A percentile compares a stretch with the other conserved stretches of the same genome.
phyloP scores from a whole-genome alignment of 92 coral and sea anemone genomes.

The Blastomussa wellsi region DNA sequence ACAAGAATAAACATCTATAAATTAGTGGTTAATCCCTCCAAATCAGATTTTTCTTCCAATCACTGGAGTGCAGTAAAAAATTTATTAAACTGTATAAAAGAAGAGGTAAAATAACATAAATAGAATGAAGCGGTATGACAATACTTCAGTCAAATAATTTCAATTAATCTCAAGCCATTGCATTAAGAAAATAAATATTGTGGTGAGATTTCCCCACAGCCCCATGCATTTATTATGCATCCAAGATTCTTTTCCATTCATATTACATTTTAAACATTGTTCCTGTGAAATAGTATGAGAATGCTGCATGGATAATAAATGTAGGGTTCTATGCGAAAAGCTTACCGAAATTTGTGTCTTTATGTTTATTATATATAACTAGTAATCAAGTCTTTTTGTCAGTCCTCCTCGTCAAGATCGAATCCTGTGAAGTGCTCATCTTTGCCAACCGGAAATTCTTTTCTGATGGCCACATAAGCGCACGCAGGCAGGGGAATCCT shows the following conservation, averaged over 20 bases:
- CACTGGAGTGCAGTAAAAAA: not conserved
- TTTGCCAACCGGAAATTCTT: constrained; percentile 29
- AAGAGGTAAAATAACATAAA: no score
- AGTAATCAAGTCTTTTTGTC: not conserved
- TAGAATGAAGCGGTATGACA: not conserved
- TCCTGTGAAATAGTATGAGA: not conserved
- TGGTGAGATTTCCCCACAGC: no score
- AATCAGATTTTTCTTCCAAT: not conserved
- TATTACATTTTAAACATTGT: not conserved
- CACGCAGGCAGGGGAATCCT: constrained; percentile 63
- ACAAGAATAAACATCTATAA: not conserved
- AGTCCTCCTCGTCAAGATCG: constrained; percentile 38
- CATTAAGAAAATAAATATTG: no score
- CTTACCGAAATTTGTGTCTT: not conserved
- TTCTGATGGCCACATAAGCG: constrained; percentile 49
- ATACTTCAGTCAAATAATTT: not conserved
- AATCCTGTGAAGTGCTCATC: constrained; percentile 44
- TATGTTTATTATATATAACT: not conserved
- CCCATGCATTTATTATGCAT: no score
- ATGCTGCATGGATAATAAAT: no score
- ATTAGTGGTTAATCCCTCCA: not conserved
- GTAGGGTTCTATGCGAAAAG: not conserved
- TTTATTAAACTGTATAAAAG: no score
- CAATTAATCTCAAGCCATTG: not conserved
- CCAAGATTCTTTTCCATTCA: no score